Evolutionary conservation across 2,113 vertebrate species (phyloP).

Genomic region (Stegostoma tigrinum): DNA sequence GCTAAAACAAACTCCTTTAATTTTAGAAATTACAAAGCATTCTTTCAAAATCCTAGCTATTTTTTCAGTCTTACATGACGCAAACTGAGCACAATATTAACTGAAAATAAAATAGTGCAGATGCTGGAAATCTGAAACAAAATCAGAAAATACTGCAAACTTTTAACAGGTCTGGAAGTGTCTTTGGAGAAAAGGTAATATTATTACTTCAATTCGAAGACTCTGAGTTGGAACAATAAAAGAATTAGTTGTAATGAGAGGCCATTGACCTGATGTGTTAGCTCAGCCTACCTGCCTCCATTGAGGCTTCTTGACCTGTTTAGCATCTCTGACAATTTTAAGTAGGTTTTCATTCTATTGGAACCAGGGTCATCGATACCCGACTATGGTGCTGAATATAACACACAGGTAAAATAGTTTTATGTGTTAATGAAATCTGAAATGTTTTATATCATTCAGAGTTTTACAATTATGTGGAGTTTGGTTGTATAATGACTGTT

Average conservation of each 20-base stretch:
- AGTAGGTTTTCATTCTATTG: not conserved
- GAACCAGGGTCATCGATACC: not conserved
- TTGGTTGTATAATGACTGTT: not conserved
- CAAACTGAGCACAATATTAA: not conserved
- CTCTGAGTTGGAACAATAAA: not conserved
- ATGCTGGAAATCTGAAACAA: not conserved
- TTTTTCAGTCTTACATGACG: not conserved
- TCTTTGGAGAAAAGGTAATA: not conserved
- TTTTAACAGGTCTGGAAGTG: not conserved
- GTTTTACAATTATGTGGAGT: not conserved
- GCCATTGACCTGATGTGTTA: not conserved
- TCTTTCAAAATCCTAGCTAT: not conserved
- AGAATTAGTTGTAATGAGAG: not conserved
- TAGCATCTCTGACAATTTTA: not conserved
- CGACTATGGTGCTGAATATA: conserved; percentile 15
- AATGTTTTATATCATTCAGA: not conserved
- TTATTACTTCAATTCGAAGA: not conserved
- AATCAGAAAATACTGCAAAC: not conserved
- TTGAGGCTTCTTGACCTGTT: not conserved
- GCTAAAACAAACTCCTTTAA: not conserved
- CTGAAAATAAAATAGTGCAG: not conserved
- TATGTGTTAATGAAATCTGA: not conserved
- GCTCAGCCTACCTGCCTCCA: too few species aligned
- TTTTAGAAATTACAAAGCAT: not conserved
- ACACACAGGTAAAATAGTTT: conserved; percentile 8